These are phyloP conservation scores for Champsocephalus gunnari DNA, from an alignment of 2,797 vertebrate species.

Conservation along the genomic window DNA sequence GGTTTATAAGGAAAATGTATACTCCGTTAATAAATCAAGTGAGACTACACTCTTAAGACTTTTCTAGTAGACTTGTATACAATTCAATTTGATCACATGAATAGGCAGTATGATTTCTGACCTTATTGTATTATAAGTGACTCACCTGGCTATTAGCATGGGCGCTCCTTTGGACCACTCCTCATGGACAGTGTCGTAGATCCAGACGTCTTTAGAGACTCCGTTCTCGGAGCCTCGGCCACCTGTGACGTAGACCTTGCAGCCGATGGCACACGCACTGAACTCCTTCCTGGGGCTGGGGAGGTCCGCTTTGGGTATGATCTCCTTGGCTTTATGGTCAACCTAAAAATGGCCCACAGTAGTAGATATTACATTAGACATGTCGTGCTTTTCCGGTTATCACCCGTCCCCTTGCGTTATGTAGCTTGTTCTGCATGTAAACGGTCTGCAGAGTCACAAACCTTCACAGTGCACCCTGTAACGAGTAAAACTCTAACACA, in stretches of 20 bases:
- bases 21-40: no score
- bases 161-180: conserved; percentile 96
- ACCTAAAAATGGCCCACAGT: conserved; percentile 69
- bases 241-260: conserved; percentile 95
- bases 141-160: conserved; percentile 91
- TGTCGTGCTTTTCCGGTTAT: no score
- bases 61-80: no score
- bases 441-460: no score
- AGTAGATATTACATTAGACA: not conserved
- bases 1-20: no score
- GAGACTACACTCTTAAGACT: no score
- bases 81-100: no score
- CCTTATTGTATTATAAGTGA: not conserved
- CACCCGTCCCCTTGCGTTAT: no score
- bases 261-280: conserved; percentile 94
- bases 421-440: no score
- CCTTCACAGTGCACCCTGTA: no score
- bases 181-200: conserved; percentile 93
- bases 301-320: conserved; percentile 94
- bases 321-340: conserved; percentile 95
- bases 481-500: no score
- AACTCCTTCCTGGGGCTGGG: conserved; percentile 96
- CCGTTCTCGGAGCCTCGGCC: conserved; percentile 94
- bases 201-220: conserved; percentile 96
- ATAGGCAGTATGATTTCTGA: not conserved